Base-by-base conservation (phyloP, 37 sponge, comb jelly and placozoan species). In the Ephydatia muelleri region DNA sequence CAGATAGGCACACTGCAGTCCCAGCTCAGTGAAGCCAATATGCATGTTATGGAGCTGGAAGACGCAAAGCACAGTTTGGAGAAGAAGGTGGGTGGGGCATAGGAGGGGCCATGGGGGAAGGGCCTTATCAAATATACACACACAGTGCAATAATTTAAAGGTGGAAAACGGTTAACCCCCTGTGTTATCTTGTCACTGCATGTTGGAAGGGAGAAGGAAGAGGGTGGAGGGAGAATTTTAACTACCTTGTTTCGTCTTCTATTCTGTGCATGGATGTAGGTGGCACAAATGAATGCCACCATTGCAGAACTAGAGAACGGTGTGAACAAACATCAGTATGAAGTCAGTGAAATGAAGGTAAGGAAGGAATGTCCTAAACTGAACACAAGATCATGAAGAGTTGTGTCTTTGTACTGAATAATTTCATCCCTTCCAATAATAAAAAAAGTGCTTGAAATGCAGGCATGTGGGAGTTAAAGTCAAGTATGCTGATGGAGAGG, bases 281-380 rank as follows among this genome's bases (percentile, higher is more conserved):
- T 94, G 49, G 73, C 72, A 13, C 73, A 83, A 31, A 69, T 94
- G 40, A 77, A 73, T 33, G 38, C 37, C 29, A 94, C 81, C 67
- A 34, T 91, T 0, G 38, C 79, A 34, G 84, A 87, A 33, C 71
- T 91, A 32, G 92, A 91, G 38, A 47, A n/a, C 36, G 88, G 78
- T 31, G 74, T 74, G 40, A 87, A 83, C 38, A 79, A 43, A 11
- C 80, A 83, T 38, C 84, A 86, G 71, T 80, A 75, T 76, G 92
- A 91, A 30, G 88, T 84, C 66, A 78, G 78, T 74, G 92, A 91
- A 67, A 43, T 72, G 26, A 87, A 84, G 88, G 92, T 91, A 70
- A 29, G 32, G 16, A 8, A 2, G 5, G 1, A 43, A 23, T 1
- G 49, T 2, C 26, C 68, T 29, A 8, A 47, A 22, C 26, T 79